Percentiles rank a stretch among this genome's conserved stretches.
These are phyloP conservation scores for Seira sanloemensis DNA, from an alignment of 2,888 invertebrate species.

Conservation along the genomic window DNA sequence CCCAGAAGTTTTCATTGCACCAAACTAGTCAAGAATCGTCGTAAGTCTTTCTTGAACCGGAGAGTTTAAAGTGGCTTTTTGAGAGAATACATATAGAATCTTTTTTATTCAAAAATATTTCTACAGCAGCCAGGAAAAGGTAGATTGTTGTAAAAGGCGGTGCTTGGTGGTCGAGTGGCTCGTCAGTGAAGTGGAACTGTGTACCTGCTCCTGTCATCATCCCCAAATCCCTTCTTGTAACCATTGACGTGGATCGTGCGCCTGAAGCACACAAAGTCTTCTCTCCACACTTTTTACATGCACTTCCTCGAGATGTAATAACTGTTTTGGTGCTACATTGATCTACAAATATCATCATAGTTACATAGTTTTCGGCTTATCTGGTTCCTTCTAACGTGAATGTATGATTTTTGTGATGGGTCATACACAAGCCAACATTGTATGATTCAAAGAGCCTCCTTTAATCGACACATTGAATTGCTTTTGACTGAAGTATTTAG, in stretches of 20 bases:
- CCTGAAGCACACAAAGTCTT: not conserved
- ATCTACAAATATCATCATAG: no score
- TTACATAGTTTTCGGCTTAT: no score
- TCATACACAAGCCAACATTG: no score
- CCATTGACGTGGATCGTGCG: not conserved
- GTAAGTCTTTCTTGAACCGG: not conserved
- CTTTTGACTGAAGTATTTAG: no score
- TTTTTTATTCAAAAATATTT: not conserved
- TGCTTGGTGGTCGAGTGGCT: not conserved
- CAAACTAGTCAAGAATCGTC: not conserved
- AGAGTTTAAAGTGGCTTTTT: not conserved
- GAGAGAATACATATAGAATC: not conserved
- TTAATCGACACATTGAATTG: no score
- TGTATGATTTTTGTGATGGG: no score
- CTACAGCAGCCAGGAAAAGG: not conserved
- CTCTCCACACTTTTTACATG: not conserved
- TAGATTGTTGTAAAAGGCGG: not conserved
- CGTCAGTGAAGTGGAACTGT: conserved; percentile 35
- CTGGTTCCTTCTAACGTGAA: not conserved
- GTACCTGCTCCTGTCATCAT: conserved; percentile 32
- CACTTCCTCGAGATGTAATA: conserved; percentile 10
- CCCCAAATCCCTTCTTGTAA: not conserved
- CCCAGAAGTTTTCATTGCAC: not conserved
- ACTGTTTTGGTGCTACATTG: conserved; percentile 6
- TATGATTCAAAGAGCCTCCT: no score